Evolutionary conservation across 1,140 invertebrate species (phyloP).

Genomic region (Coboldia fuscipes): DNA sequence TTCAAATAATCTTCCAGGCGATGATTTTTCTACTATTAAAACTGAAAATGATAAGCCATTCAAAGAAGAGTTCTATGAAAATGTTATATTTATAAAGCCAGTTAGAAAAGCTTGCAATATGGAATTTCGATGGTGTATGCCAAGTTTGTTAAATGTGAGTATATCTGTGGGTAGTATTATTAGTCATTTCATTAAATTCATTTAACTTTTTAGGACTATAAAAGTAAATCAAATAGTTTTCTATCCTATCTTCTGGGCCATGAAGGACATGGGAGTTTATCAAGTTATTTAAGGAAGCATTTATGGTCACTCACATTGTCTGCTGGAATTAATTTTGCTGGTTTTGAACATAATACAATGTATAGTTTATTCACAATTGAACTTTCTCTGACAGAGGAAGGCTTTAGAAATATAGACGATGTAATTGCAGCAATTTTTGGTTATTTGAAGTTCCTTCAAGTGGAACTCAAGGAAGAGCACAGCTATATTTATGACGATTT

Average conservation of each 20-base stretch:
- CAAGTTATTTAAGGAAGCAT: slow-evolving; percentile 60
- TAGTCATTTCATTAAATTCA: background rate
- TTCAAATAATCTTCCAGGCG: slow-evolving; percentile 32
- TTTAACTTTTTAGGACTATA: slow-evolving; percentile 28
- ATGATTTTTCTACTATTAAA: slow-evolving; percentile 28
- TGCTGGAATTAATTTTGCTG: slow-evolving; percentile 49
- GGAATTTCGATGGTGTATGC: slow-evolving; percentile 59
- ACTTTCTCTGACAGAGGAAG: slow-evolving; percentile 58
- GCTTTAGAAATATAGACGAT: slow-evolving; percentile 44
- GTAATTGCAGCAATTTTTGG: slow-evolving; percentile 38
- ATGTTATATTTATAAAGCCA: slow-evolving; percentile 57
- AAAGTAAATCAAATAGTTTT: slow-evolving; percentile 56
- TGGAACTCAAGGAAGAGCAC: slow-evolving; percentile 28
- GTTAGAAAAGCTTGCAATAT: slow-evolving; percentile 45
- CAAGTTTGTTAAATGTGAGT: slow-evolving; percentile 32
- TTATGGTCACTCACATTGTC: slow-evolving; percentile 68
- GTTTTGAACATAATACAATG: slow-evolving; percentile 51
- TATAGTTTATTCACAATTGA: slow-evolving; percentile 51
- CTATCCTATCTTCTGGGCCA: slow-evolving; percentile 67
- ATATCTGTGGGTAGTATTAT: background rate
- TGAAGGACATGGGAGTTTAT: slow-evolving; percentile 69
- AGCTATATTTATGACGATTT: slow-evolving; percentile 13
- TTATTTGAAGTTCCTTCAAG: slow-evolving; percentile 46
- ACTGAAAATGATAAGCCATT: slow-evolving; percentile 28
- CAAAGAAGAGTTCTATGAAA: slow-evolving; percentile 37